These are phyloP conservation scores for Sporophila hypoxantha DNA, from an alignment of 2,113 vertebrate species.

Conservation along the genomic window DNA sequence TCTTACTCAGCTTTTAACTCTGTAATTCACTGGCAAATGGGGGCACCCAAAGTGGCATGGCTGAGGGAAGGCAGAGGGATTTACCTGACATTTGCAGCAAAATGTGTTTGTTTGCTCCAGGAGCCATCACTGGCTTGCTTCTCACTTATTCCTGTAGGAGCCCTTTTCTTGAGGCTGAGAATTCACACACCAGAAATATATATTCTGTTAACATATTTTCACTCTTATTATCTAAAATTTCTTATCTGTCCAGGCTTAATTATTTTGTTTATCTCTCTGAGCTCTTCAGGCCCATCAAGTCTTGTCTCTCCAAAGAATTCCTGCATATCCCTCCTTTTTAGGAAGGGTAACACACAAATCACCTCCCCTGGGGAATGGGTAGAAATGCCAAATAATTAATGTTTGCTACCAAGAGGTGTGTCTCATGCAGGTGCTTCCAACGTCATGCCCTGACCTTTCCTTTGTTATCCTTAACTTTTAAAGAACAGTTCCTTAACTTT, in stretches of 20 bases:
- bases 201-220: neutral
- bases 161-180: neutral
- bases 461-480: neutral
- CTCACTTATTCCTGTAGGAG: neutral
- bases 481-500: neutral
- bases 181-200: neutral
- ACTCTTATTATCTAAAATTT: neutral
- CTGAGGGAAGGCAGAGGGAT: neutral
- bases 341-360: too few species aligned
- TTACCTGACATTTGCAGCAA: neutral
- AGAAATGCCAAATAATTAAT: neutral
- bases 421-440: neutral
- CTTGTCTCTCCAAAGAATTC: neutral
- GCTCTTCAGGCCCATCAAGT: neutral
- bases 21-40: accelerated
- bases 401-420: neutral
- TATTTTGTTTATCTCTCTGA: neutral
- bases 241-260: neutral
- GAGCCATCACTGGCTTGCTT: neutral
- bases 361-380: neutral
- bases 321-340: neutral
- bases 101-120: neutral
- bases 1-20: neutral
- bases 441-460: neutral
- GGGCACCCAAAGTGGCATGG: neutral